These are phyloP conservation scores for Carapus acus DNA, from an alignment of 2,797 vertebrate genomes.

Conservation along the genomic window DNA sequence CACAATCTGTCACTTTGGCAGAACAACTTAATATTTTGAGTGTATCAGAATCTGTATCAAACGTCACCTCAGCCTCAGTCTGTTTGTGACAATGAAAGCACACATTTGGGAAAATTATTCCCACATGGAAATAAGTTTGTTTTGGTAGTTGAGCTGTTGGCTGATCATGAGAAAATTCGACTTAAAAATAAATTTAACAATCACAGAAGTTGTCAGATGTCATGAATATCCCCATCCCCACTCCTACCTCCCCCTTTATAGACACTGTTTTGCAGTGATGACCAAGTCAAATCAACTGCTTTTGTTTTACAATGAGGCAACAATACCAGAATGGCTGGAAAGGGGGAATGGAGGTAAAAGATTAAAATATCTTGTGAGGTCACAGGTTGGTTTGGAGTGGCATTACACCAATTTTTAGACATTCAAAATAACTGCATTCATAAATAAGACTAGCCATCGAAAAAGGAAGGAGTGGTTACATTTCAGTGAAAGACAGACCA, in stretches of 20 bases:
- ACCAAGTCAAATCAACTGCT: no score
- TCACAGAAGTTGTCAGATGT: no score
- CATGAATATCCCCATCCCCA: no score
- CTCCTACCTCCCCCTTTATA: no score
- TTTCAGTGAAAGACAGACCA: conserved; percentile 39
- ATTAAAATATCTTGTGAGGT: conserved; percentile 7
- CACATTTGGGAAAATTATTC: conserved; percentile 1
- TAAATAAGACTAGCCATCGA: conserved; percentile 32
- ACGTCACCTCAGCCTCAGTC: background rate
- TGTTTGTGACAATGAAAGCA: background rate
- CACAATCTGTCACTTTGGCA: conserved; percentile 18
- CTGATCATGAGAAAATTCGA: no score
- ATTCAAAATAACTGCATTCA: conserved; percentile 18
- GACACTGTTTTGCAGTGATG: no score
- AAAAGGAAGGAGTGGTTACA: conserved; percentile 47
- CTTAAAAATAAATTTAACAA: no score
- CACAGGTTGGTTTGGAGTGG: conserved; percentile 28
- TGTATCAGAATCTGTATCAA: background rate
- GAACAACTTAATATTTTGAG: background rate
- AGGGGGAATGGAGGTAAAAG: background rate
- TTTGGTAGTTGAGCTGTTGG: background rate
- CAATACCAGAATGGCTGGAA: background rate
- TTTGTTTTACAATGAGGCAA: no score
- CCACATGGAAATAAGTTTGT: conserved; percentile 1
- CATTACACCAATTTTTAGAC: conserved; percentile 20